phyloP scores from a whole-genome alignment of 2,888 invertebrate genomes.

The Esperia sulphurella region DNA sequence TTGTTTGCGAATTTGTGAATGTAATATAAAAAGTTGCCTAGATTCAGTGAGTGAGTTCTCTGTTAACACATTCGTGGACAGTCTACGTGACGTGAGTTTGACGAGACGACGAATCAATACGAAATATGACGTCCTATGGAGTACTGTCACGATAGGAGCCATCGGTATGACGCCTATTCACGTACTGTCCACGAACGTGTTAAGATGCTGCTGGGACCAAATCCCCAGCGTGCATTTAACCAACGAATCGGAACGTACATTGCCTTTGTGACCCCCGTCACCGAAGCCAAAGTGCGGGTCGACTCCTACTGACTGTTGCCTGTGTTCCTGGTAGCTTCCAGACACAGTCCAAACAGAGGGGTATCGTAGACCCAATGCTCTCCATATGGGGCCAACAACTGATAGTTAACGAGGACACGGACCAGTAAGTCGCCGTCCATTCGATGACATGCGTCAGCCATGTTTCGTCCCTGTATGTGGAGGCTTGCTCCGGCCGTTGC shows the following conservation, averaged over 20 bases:
- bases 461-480: conserved; percentile 42
- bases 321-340: conserved; percentile 85
- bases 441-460: conserved; percentile 54
- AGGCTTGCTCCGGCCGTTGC: conserved; percentile 59
- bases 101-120: too few species aligned
- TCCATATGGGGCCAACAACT: conserved; percentile 99
- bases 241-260: conserved; percentile 11
- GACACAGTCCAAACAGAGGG: conserved; percentile 94
- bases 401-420: conserved; percentile 98
- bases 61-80: too few species aligned
- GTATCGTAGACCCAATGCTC: conserved; percentile 99
- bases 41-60: too few species aligned
- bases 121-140: too few species aligned
- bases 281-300: conserved; percentile 6
- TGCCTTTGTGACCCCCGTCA: conserved; percentile 4
- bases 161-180: too few species aligned
- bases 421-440: conserved; percentile 89
- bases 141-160: too few species aligned
- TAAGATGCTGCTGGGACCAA: too few species aligned
- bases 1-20: too few species aligned
- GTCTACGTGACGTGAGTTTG: too few species aligned
- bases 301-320: conserved; percentile 49
- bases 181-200: too few species aligned
- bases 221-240: neutral
- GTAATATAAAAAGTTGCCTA: too few species aligned